Evolutionary conservation across 2,888 invertebrate genomes (phyloP), one percentile per base, ranked within the genome.

Genomic region (Mechanitis messenoides): DNA sequence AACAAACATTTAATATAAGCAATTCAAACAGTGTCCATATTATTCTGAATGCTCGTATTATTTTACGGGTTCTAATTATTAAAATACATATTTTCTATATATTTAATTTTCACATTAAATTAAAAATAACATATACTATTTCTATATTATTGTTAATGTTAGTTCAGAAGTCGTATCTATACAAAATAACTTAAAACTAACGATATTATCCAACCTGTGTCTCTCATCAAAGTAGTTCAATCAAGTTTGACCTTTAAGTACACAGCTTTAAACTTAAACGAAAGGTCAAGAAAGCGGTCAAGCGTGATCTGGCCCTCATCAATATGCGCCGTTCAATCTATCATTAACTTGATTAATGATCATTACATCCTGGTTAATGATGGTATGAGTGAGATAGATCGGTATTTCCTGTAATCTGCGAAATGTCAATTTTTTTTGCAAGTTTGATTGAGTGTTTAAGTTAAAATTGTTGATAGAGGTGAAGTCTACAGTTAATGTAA

Each of bases 391-490:
- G 53, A 59, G 59, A 63, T 54, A 42, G 54, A 45, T 56, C 33
- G 62, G 56, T 54, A 63, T 63, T 59, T 63, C 59, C 62, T 57
- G 56, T 53, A 54, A 38, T 38, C 57, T 63, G 62, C 59, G 55
- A 62, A 62, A 59, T 59, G 56, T 57, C 54, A 59, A 3, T 56
- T 62, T 62, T 20, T 61, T 62, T 62, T 61, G 38, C 28, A 56
- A 46, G 54, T 59, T 57, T 63, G 56, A 59, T 54, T 54, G 54
- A 53, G 11, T 50, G 33, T 55, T 58, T 62, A 50, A 61, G 31
- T 50, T 50, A 31, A 50, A 50, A 31, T 50, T 9, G 31, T 11
- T 31, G 31, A 50, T 31, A 50, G 31, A 11, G 50, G 31, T 50
- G 11, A 50, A 31, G 50, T 42, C 3, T 42, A 11, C 6, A 31